Evolutionary conservation across 2,113 vertebrate species (phyloP).

Genomic region (Tylochromis polylepis): DNA sequence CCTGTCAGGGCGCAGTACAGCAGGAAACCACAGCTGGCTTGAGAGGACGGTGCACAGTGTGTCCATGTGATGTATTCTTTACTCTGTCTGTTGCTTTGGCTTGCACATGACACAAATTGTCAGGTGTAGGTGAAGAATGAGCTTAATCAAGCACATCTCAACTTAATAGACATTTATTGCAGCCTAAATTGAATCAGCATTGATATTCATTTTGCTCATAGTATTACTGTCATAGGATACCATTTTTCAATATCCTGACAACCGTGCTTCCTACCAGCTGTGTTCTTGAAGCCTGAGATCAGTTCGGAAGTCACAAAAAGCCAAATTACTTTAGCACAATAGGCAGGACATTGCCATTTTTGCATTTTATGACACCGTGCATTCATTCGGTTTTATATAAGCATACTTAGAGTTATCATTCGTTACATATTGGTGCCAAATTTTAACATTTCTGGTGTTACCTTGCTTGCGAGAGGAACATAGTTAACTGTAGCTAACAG

Average conservation of each 20-base stretch:
- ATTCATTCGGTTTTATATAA: background rate
- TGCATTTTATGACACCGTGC: background rate
- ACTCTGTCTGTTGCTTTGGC: background rate
- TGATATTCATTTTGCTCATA: constrained; percentile 37
- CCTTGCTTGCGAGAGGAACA: background rate
- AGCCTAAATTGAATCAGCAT: constrained; percentile 31
- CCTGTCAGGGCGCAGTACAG: background rate
- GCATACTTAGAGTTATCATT: background rate
- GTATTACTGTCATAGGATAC: background rate
- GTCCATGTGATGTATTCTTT: background rate
- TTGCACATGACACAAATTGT: background rate
- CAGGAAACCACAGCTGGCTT: constrained; percentile 4
- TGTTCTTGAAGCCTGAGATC: background rate
- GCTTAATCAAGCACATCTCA: constrained; percentile 40
- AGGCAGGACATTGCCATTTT: background rate
- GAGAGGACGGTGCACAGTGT: background rate
- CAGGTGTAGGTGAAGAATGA: constrained; percentile 42
- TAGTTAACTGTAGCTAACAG: background rate
- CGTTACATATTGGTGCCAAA: background rate
- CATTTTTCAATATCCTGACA: background rate
- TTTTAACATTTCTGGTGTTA: background rate
- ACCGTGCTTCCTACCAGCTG: background rate
- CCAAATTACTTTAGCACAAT: background rate
- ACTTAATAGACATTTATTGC: constrained; percentile 43
- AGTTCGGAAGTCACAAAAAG: background rate